Base-by-base conservation (phyloP, 1,140 invertebrate species). In the Pseudomyrmex pallidus region DNA sequence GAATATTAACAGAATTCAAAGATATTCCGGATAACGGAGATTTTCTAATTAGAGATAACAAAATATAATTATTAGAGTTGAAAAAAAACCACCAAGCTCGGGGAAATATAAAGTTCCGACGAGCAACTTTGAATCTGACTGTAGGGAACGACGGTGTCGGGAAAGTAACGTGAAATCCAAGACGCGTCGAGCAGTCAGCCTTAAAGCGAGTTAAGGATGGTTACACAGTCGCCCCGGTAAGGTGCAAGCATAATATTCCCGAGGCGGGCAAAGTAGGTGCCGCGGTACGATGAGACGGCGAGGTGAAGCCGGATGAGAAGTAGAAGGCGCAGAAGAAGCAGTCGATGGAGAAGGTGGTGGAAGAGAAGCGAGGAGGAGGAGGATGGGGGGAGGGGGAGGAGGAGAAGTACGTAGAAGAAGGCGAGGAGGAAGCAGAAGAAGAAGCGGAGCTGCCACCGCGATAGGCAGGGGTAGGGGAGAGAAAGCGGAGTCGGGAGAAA, bases 211-310 rank as follows among this genome's bases (percentile, higher is more conserved):
- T 89, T 89, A 89, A 90, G 85, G 74, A 85, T 83, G 84, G 85
- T 91, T 87, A 90, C 87, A 84, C 74, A 88, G 90, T 85, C 86
- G 80, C 74, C 83, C 84, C 67, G 87, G 68, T 84, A 84, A 91
- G 90, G 86, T 91, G 89, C 87, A 86, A 88, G 91, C 87, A 91
- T 91, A 92, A 92, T 92, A 91, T 92, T 90, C 88, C 90, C 84
- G 87, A 90, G 87, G 87, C 90, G 89, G 85, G 89, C 84, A 85
- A 91, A 91, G 89, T 89, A 87, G 90, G 90, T 90, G 90, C 84
- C 78, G 87, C 78, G 77, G 72, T 44, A 74, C 77, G 86, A 87
- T 84, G 83, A 89, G 76, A 83, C 82, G 85, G 76, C 52, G 84
- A 84, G 76, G 76, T 73, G 83, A 89, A 84, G 85, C 83, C 73